Percentiles rank a stretch among this genome's conserved stretches.
Conservation (phyloP, 2,797 vertebrate genomes). For the Sebastes reedi region DNA sequence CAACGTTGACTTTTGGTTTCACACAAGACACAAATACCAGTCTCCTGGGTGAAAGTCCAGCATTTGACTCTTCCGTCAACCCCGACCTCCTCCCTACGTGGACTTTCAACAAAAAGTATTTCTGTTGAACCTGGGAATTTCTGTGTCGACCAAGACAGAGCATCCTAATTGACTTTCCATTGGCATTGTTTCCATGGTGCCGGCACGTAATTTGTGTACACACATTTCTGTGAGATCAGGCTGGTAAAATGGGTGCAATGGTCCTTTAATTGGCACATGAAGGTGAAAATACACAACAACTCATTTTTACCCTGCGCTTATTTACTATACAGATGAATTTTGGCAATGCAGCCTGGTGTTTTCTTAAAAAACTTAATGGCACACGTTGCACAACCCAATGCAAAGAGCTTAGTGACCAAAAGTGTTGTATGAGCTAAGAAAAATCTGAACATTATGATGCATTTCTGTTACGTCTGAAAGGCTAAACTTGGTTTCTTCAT, state of each 20-base stretch:
- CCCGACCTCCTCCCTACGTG: neutral
- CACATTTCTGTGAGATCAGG: neutral
- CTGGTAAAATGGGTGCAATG: neutral
- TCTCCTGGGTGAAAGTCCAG: too few species aligned
- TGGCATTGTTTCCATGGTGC: neutral
- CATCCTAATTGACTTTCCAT: neutral
- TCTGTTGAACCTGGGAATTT: neutral
- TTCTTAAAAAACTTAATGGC: neutral
- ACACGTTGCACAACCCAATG: neutral
- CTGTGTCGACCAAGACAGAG: fast-evolving
- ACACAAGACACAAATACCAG: too few species aligned
- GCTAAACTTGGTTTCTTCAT: neutral
- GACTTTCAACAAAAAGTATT: neutral
- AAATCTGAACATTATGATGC: neutral
- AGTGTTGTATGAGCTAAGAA: neutral
- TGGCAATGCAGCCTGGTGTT: fast-evolving
- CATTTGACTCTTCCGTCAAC: too few species aligned
- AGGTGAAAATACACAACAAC: neutral
- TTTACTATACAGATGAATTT: neutral
- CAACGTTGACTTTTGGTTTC: too few species aligned
- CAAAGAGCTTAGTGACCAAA: neutral
- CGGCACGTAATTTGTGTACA: neutral
- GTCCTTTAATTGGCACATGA: neutral
- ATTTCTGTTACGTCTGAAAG: neutral
- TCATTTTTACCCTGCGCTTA: neutral